Evolutionary conservation across 2,888 invertebrate species (phyloP), one percentile per base, ranked within the genome.

Genomic region (Phasia obesa): DNA sequence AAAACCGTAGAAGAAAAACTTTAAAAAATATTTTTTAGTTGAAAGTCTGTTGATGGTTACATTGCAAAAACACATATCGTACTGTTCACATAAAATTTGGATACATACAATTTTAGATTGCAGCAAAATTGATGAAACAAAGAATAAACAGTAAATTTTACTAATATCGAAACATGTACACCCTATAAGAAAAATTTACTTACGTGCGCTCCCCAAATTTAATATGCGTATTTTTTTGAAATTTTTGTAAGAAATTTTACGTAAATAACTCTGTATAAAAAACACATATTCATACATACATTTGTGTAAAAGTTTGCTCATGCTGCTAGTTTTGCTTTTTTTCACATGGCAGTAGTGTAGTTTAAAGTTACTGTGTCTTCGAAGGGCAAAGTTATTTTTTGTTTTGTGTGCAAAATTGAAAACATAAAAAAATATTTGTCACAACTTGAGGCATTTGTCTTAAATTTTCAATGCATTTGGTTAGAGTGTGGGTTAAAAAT

Each of bases 401-500:
- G n/a, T 51, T 4, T 17, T 19, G 51, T 55, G 13, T 35, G 23
- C 27, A 9, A 75, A 57, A 57, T 21, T 27, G 27, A 67, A 67
- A 47, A 35, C 9, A 25, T 0, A 21, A 47, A 6, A 53, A 47
- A 65, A 35, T 64, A 1, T 57, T 65, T 78, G 65, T 71, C 65
- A 78, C 64, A 73, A 78, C 64, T 71, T 69, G 42, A 65, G 57
- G 78, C 64, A 57, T 78, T 78, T 71, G 42, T 59, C 51, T 51
- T 64, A 35, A 42, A 57, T 64, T 57, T 51, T 55, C 17, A 15
- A 57, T 57, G 49, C 51, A 4, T 35, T 35, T 11, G 49, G 21
- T 17, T n/a, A n/a, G 13, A 31, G 31, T 51, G 15, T 42, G 44
- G 21, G n/a, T 27, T 31, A 23, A 35, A 17, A 31, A 15, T 25